phyloP scores from a whole-genome alignment of 2,888 invertebrate species.

The Schizaphis graminum region DNA sequence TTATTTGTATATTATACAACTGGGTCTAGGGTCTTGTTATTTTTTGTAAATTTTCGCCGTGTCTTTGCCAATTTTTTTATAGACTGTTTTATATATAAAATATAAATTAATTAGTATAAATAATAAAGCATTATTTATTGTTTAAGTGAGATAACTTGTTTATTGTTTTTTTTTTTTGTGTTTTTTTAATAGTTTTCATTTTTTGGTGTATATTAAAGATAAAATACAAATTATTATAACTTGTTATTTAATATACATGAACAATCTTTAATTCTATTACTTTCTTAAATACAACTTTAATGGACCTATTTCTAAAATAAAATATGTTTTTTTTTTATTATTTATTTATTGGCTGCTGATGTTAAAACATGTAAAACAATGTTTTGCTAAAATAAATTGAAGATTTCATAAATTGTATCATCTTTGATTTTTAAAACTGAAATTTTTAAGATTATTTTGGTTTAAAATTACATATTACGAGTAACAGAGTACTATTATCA shows the following conservation, averaged over 20 bases:
- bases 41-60: constrained; percentile 52
- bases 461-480: neutral
- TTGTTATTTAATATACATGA: neutral
- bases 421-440: neutral
- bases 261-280: neutral
- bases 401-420: too few relatives aligned
- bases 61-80: constrained; percentile 61
- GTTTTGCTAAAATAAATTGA: too few relatives aligned
- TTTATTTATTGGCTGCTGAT: neutral
- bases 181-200: constrained; percentile 37
- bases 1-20: constrained; percentile 39
- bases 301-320: neutral
- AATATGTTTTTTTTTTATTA: neutral
- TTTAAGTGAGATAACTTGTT: neutral
- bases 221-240: neutral
- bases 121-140: constrained; percentile 34
- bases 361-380: too few relatives aligned
- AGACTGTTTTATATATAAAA: constrained; percentile 50
- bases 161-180: constrained; percentile 33
- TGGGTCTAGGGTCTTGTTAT: constrained; percentile 37
- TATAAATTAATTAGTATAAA: neutral
- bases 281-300: neutral
- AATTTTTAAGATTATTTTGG: neutral
- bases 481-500: too few relatives aligned
- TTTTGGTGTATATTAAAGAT: constrained; percentile 3